Conservation (phyloP, 1,140 invertebrate species). For the Plutomurus gul region DNA sequence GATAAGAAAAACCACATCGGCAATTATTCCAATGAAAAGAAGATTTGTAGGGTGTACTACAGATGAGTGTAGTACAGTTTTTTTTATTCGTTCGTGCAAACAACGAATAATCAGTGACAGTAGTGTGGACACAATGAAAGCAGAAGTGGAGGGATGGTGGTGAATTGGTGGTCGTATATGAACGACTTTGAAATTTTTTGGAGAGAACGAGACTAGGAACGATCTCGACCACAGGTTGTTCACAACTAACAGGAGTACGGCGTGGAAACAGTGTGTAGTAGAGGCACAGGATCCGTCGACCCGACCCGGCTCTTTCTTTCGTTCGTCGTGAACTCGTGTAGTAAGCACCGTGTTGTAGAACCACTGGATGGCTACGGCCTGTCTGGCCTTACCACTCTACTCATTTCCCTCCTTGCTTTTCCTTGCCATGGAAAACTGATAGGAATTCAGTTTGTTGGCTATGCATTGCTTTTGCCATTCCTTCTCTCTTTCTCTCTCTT, state of each 20-base stretch:
- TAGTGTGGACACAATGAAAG: not conserved
- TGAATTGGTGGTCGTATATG: not conserved
- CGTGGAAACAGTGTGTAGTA: not conserved
- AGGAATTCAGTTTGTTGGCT: too few species aligned
- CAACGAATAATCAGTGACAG: too few species aligned
- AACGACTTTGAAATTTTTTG: not conserved
- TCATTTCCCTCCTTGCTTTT: not conserved
- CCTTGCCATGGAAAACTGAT: too few species aligned
- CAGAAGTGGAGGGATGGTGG: not conserved
- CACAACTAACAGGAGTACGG: constrained; percentile 30
- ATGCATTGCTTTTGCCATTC: not conserved
- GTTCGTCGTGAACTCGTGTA: not conserved
- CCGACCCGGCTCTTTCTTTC: not conserved
- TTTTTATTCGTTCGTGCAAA: too few species aligned
- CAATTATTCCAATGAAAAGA: too few species aligned
- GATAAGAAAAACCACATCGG: too few species aligned
- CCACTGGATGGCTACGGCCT: too few species aligned
- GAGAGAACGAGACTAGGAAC: not conserved
- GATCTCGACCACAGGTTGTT: constrained; percentile 45
- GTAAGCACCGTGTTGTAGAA: too few species aligned
- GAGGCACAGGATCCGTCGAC: not conserved
- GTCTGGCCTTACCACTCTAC: not conserved
- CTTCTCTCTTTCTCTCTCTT: too few species aligned
- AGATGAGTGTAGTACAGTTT: too few species aligned
- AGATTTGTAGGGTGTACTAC: too few species aligned